Conservation (phyloP, 2,888 invertebrate genomes). For the Aromia moschata region DNA sequence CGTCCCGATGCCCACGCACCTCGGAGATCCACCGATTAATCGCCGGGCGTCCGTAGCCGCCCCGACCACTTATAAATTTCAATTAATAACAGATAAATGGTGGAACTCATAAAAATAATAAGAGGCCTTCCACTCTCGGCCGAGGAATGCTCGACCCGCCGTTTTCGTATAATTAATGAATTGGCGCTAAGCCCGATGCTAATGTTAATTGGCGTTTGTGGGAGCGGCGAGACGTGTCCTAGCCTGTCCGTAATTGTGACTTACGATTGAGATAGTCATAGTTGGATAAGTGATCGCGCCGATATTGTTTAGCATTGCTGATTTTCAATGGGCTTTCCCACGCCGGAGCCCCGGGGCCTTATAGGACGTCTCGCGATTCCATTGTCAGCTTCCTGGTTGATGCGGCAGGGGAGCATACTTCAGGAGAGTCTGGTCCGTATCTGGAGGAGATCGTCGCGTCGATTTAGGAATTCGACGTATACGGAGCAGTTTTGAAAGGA, state of each 20-base stretch:
- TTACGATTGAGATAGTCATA: slow-evolving; percentile 50
- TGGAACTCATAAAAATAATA: slow-evolving; percentile 32
- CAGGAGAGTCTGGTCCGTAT: background rate
- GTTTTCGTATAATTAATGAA: slow-evolving; percentile 47
- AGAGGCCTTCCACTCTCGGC: slow-evolving; percentile 16
- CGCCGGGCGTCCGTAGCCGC: slow-evolving; percentile 13
- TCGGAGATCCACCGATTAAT: slow-evolving; percentile 34
- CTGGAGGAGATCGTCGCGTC: too few species aligned
- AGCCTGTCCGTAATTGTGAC: slow-evolving; percentile 47
- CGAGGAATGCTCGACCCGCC: slow-evolving; percentile 8
- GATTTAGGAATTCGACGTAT: too few species aligned
- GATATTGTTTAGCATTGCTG: slow-evolving; percentile 38
- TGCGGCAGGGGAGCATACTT: background rate
- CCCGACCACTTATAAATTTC: slow-evolving; percentile 29
- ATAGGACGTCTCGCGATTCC: slow-evolving; percentile 29
- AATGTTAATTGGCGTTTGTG: slow-evolving; percentile 49
- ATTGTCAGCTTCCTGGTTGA: slow-evolving; percentile 31
- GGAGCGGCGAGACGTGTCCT: slow-evolving; percentile 43
- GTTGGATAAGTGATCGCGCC: slow-evolving; percentile 41
- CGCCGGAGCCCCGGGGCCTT: slow-evolving; percentile 30
- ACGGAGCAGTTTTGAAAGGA: too few species aligned
- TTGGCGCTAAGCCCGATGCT: slow-evolving; percentile 40
- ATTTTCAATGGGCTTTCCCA: slow-evolving; percentile 39
- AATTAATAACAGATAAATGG: slow-evolving; percentile 32
- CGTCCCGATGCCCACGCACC: slow-evolving; percentile 29